Evolutionary conservation across 2,113 vertebrate genomes (phyloP), one percentile per base, ranked within the genome.

Genomic region (Apeltes quadracus): DNA sequence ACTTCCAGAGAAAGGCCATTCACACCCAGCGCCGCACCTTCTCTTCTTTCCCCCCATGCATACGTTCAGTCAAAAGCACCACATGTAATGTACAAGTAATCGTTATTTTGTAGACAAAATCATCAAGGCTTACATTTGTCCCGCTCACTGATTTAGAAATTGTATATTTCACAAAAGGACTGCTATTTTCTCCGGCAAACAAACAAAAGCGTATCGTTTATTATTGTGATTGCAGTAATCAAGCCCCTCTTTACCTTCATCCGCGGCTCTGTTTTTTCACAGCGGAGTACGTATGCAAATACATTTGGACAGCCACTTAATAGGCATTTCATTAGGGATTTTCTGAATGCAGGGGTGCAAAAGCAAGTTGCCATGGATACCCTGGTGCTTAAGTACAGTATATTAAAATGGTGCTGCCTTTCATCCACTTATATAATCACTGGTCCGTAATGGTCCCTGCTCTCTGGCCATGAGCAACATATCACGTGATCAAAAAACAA

Each of bases 281-380:
- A 54, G 27, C 82, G 69, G 87, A 90, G 91, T 75, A 88, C 87
- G 84, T 92, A 93, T 92, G 91, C 91, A 91, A 93, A 93, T 92
- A 87, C 88, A 90, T 93, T 92, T 92, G 91, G 92, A 90, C 90
- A 87, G 91, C 88, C 90, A 90, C 89, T 93, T 94, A 94, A 93
- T 92, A 93, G 85, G 90, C 88, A 92, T 92, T 94, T 93, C 92
- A 94, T 94, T 92, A 93, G 89, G 88, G 88, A 84, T 85, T 87
- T 84, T 86, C 84, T 87, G 84, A 90, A 88, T 88, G 89, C 90
- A 81, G 46, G 41, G 41, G 90, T 83, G 69, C 85, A 84, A 51
- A 75, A 84, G 83, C 84, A 92, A 82, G 93, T 94, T 94, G 90
- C 93, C 92, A 93, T 94, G 92, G 94, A 93, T 92, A 94, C 92